Base-by-base conservation (phyloP, 2,113 vertebrate species). In the Fukomys damarensis region DNA sequence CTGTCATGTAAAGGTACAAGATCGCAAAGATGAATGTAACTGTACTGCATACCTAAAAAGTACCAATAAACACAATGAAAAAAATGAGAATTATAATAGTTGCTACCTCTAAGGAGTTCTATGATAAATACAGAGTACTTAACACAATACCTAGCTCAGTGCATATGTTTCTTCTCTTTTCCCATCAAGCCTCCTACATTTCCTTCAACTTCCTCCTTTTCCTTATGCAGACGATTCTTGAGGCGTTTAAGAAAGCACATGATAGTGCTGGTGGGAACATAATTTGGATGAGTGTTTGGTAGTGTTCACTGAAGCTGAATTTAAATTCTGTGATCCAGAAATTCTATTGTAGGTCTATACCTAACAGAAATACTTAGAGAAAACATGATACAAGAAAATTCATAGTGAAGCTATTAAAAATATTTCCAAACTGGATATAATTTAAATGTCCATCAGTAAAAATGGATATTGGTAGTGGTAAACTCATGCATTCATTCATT, bases 351-450 rank as follows among this genome's bases (percentile, higher is more conserved):
- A 81, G 13, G 2, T 61, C 41, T 89, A 38, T 59, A 30, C 30
- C 35, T 92, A 82, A 76, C 5, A 90, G 80, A 82, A 92, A 88
- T 80, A 66, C 5, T 13, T 66, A 56, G 14, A 92, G 63, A 96
- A 89, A 65, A 66, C 17, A 65, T 68, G 49, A 68, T 92, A 86
- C 2, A 70, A n/a, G 24, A 86, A 86, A 83, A 38, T 70, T 89
- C 32, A 70, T 41, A 89, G 14, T 41, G 7, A 1, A 8, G 58
- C 32, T 83, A 26, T 89, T 94, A 30, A 77, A 91, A 70, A 70
- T 22, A 89, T 10, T 20, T 32, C 28, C 38, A 86, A 82, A 81
- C 2, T 92, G 32, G 32, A 68, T 86, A 72, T 13, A 63, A 26
- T 0, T 63, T 43, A 70, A 68, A 70, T 49, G 8, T 43, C 16